Evolutionary conservation across 2,888 invertebrate genomes (phyloP).

Genomic region (Serrognathus titanus): DNA sequence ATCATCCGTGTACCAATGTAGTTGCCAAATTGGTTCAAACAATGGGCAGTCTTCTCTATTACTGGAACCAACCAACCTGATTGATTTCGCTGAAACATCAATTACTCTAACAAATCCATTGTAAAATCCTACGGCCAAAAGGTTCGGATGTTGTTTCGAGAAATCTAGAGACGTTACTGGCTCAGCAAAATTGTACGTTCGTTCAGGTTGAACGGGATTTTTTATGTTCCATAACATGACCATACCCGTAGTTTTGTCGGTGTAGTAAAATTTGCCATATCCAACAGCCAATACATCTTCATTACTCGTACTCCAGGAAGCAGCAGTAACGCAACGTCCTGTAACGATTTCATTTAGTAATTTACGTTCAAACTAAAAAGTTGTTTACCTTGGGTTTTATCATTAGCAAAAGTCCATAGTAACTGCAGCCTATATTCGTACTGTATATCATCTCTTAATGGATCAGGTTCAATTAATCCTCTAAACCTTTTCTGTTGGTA

Average conservation of each 20-base stretch:
- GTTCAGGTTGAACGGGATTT: slow-evolving; percentile 75
- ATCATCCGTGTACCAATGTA: slow-evolving; percentile 58
- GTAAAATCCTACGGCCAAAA: slow-evolving; percentile 72
- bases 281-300: slow-evolving; percentile 70
- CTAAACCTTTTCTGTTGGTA: slow-evolving; percentile 68
- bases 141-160: slow-evolving; percentile 64
- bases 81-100: slow-evolving; percentile 60
- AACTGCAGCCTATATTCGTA: slow-evolving; percentile 64
- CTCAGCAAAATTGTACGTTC: slow-evolving; percentile 59
- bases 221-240: slow-evolving; percentile 78
- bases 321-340: slow-evolving; percentile 58
- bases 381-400: slow-evolving; percentile 45
- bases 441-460: slow-evolving; percentile 59
- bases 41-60: slow-evolving; percentile 58
- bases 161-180: slow-evolving; percentile 70
- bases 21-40: slow-evolving; percentile 65
- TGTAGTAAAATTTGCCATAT: slow-evolving; percentile 66
- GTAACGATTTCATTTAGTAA: neutral
- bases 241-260: slow-evolving; percentile 57
- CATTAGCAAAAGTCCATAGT: slow-evolving; percentile 64
- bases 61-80: slow-evolving; percentile 55
- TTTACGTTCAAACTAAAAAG: neutral
- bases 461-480: slow-evolving; percentile 61
- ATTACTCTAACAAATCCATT: slow-evolving; percentile 70
- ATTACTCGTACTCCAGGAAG: slow-evolving; percentile 67